phyloP scores from a whole-genome alignment of 2,888 invertebrate genomes.

The Agrenia bidenticulata region DNA sequence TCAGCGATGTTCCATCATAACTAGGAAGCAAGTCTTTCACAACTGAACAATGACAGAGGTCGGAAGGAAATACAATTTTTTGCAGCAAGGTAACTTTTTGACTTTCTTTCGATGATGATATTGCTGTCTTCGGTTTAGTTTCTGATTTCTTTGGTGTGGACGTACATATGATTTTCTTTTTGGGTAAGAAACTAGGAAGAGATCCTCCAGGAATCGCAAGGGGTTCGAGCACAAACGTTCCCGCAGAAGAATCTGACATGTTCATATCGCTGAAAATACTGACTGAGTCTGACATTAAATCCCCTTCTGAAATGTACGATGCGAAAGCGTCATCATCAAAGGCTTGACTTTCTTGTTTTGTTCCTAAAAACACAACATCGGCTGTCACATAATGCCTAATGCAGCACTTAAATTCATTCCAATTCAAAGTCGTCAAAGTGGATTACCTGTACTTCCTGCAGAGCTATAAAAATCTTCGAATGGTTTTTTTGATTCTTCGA shows the following conservation, averaged over 20 bases:
- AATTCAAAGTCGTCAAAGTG: background rate
- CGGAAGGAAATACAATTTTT: slow-evolving; percentile 41
- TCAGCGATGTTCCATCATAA: slow-evolving; percentile 33
- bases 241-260: slow-evolving; percentile 46
- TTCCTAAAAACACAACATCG: slow-evolving; percentile 31
- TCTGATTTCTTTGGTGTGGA: slow-evolving; percentile 31
- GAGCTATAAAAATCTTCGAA: slow-evolving; percentile 26
- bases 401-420: background rate
- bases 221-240: slow-evolving; percentile 39
- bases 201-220: slow-evolving; percentile 21
- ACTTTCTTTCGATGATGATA: background rate
- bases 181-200: slow-evolving; percentile 2
- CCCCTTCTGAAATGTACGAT: slow-evolving; percentile 48
- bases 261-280: slow-evolving; percentile 51
- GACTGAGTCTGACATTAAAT: slow-evolving; percentile 47
- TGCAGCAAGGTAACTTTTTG: slow-evolving; percentile 41
- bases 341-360: slow-evolving; percentile 47
- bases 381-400: background rate
- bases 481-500: slow-evolving; percentile 29
- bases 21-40: slow-evolving; percentile 41
- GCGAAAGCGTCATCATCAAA: slow-evolving; percentile 45
- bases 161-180: slow-evolving; percentile 27
- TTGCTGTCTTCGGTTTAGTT: slow-evolving; percentile 17
- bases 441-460: slow-evolving; percentile 26
- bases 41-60: slow-evolving; percentile 34